A percentile compares a stretch with the other conserved stretches of the same genome.
These are phyloP conservation scores for Umimayanthus chanpuru DNA, from an alignment of 92 coral and sea anemone genomes.

Conservation along the genomic window DNA sequence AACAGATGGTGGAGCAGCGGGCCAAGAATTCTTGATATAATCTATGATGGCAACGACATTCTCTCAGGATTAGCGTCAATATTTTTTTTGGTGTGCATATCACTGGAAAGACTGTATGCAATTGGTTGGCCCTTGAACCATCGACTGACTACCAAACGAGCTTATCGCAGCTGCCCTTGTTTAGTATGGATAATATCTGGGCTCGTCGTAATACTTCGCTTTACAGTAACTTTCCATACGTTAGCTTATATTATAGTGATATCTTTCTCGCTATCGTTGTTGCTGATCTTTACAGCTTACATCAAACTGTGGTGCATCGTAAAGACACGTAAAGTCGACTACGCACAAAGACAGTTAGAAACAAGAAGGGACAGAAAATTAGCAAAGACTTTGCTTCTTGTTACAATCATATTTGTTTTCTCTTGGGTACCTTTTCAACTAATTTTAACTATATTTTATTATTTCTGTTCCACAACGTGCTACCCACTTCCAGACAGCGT, in stretches of 20 bases:
- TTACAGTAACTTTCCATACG: background rate
- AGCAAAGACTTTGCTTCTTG: background rate
- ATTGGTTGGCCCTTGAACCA: background rate
- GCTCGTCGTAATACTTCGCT: slow-evolving; percentile 14
- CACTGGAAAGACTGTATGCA: slow-evolving; percentile 22
- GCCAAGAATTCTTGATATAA: background rate
- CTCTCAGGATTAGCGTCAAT: slow-evolving; percentile 9
- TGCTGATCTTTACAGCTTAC: slow-evolving; percentile 3
- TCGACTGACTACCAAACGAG: background rate
- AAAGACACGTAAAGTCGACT: background rate
- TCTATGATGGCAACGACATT: background rate
- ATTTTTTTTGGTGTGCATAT: slow-evolving; percentile 15
- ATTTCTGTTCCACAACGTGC: background rate
- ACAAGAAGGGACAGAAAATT: slow-evolving; percentile 3
- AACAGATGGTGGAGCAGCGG: background rate
- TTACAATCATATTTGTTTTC: background rate
- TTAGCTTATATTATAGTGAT: background rate
- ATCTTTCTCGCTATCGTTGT: background rate
- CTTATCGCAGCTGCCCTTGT: background rate
- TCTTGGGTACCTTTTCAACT: slow-evolving; percentile 6
- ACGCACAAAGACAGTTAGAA: background rate
- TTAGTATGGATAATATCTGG: background rate
- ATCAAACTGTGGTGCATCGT: background rate
- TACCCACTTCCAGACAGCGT: background rate
- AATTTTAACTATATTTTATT: background rate